Percentiles rank a stretch among this genome's conserved stretches.
These are phyloP conservation scores for Sinocyclocheilus anshuiensis DNA, from an alignment of 2,113 vertebrate genomes.

Conservation along the genomic window DNA sequence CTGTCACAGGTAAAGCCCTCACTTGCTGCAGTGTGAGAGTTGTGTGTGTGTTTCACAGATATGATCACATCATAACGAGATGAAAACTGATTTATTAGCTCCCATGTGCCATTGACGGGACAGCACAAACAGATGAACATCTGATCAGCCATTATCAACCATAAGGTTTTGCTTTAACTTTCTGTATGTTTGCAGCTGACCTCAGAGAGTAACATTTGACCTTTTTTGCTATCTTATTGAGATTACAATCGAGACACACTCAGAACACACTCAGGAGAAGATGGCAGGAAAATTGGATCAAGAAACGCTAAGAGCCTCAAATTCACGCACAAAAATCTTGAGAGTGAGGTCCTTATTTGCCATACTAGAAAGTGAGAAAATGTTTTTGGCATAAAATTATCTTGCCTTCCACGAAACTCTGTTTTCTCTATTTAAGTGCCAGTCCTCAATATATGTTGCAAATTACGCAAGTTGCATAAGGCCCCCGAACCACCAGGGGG, in stretches of 20 bases:
- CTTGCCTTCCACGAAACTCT: no score
- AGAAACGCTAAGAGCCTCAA: no score
- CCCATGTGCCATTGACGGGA: not conserved
- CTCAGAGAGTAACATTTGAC: not conserved
- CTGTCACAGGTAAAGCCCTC: conserved; percentile 30
- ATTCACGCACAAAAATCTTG: no score
- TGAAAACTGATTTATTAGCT: conserved; percentile 11
- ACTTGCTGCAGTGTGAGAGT: not conserved
- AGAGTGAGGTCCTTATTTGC: no score
- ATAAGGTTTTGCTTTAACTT: not conserved
- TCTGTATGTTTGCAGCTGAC: not conserved
- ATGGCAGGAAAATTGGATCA: not conserved
- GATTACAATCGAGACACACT: not conserved
- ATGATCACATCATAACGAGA: not conserved
- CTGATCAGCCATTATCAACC: not conserved
- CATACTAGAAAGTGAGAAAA: no score
- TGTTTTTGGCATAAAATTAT: no score
- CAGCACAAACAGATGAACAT: not conserved
- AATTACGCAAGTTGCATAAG: no score
- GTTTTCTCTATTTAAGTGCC: no score
- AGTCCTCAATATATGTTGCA: no score
- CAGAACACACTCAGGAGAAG: not conserved
- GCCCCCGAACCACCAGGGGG: no score
- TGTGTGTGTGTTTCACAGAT: not conserved
- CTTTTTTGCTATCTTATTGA: not conserved